A percentile compares a stretch with the other conserved stretches of the same genome.
Conservation (phyloP, 2,888 invertebrate genomes). For the Mantis religiosa region DNA sequence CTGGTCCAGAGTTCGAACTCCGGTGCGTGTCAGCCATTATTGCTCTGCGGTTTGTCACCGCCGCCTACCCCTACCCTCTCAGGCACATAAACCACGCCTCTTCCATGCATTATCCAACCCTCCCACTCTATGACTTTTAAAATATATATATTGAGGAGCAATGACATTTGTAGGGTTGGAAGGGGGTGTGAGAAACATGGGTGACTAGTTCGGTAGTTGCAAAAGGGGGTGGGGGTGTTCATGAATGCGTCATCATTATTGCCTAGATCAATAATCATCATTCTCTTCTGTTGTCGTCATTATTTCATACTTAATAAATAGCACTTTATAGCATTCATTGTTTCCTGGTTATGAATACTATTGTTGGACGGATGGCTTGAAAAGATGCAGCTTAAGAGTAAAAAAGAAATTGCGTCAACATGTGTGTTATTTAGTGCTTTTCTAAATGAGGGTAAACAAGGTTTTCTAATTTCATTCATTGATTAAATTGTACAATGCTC, state of each 20-base stretch:
- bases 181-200: neutral
- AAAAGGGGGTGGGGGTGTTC: conserved; percentile 1
- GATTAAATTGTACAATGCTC: neutral
- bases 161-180: conserved; percentile 21
- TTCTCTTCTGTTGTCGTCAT: conserved; percentile 6
- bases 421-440: neutral
- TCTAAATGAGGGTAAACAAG: neutral
- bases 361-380: neutral
- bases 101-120: conserved; percentile 10
- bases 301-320: neutral
- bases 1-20: conserved; percentile 24
- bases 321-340: neutral
- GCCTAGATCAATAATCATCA: conserved; percentile 25
- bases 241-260: conserved; percentile 26
- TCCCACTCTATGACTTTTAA: neutral
- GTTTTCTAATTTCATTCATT: neutral
- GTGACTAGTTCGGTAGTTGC: neutral
- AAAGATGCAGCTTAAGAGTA: neutral
- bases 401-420: neutral
- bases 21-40: conserved; percentile 29
- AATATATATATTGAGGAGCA: conserved; percentile 22
- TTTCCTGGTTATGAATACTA: neutral
- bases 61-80: conserved; percentile 18
- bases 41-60: conserved; percentile 26
- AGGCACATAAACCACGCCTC: conserved; percentile 15